Evolutionary conservation across 1,140 invertebrate species (phyloP).

Genomic region (Periplaneta americana): DNA sequence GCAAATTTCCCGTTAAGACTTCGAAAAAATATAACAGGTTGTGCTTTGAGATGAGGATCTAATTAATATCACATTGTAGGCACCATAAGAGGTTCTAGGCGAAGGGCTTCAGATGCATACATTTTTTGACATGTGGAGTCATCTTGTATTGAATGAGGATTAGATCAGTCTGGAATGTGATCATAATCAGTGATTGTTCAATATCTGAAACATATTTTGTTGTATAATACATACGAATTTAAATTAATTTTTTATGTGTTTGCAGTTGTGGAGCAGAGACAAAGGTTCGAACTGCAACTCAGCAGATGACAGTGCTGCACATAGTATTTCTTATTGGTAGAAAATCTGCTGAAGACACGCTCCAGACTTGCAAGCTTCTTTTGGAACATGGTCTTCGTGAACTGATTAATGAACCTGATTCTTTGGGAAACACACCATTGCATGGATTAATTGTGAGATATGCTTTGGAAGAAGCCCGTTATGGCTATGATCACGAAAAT

Average conservation of each 20-base stretch:
- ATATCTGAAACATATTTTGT: no score
- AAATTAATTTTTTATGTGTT: neutral
- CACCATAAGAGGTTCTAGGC: no score
- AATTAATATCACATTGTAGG: no score
- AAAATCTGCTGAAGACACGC: slow-evolving; percentile 63
- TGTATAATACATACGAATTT: no score
- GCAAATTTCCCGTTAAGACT: no score
- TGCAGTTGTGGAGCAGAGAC: slow-evolving; percentile 54
- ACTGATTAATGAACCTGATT: slow-evolving; percentile 66
- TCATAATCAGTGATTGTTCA: no score
- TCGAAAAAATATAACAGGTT: no score
- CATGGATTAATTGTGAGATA: slow-evolving; percentile 64
- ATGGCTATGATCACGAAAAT: slow-evolving; percentile 51
- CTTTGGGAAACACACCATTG: slow-evolving; percentile 54
- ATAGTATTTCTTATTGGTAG: slow-evolving; percentile 55
- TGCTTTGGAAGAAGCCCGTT: slow-evolving; percentile 62
- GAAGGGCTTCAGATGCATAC: no score
- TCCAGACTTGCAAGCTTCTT: slow-evolving; percentile 55
- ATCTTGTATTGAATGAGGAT: no score
- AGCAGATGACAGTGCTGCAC: slow-evolving; percentile 67
- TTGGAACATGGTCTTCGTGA: slow-evolving; percentile 62
- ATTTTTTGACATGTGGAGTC: no score
- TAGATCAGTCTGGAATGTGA: no score
- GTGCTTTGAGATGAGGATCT: no score
- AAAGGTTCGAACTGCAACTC: slow-evolving; percentile 61